Conservation (phyloP, 2,888 invertebrate species). For the Dicyrtoma fusca region DNA sequence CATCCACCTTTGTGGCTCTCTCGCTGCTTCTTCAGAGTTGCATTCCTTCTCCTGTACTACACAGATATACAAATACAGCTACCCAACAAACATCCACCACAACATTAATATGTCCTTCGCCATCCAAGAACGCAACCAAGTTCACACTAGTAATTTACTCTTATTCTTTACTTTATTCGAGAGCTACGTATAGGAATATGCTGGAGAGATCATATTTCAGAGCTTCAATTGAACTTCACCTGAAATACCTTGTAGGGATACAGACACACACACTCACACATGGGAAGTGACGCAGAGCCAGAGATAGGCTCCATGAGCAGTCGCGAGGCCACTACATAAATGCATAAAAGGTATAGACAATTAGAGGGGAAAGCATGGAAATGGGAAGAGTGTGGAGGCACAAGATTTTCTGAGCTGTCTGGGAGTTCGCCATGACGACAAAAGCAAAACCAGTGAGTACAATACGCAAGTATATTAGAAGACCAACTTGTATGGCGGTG, state of each 20-base stretch:
- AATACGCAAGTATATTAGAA: neutral
- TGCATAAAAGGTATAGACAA: neutral
- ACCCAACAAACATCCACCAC: too few species aligned
- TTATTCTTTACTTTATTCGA: too few species aligned
- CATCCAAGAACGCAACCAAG: too few species aligned
- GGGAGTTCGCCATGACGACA: slow-evolving; percentile 18
- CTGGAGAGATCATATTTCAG: neutral
- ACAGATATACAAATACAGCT: too few species aligned
- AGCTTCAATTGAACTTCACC: slow-evolving; percentile 7
- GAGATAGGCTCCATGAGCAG: neutral
- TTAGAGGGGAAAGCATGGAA: neutral
- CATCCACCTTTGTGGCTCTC: too few species aligned
- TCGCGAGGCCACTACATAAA: neutral
- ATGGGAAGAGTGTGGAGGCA: neutral
- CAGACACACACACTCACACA: too few species aligned
- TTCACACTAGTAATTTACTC: too few species aligned
- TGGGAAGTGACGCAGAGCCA: too few species aligned
- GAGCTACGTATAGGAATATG: neutral
- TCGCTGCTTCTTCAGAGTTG: too few species aligned
- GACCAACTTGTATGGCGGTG: slow-evolving; percentile 27
- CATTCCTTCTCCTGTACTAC: too few species aligned
- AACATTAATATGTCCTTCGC: slow-evolving; percentile 2
- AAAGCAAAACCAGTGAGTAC: slow-evolving; percentile 2
- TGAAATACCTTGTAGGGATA: neutral
- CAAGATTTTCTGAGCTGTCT: neutral